phyloP scores from a whole-genome alignment of 2,797 vertebrate genomes.

The Pogoniulus pusillus region DNA sequence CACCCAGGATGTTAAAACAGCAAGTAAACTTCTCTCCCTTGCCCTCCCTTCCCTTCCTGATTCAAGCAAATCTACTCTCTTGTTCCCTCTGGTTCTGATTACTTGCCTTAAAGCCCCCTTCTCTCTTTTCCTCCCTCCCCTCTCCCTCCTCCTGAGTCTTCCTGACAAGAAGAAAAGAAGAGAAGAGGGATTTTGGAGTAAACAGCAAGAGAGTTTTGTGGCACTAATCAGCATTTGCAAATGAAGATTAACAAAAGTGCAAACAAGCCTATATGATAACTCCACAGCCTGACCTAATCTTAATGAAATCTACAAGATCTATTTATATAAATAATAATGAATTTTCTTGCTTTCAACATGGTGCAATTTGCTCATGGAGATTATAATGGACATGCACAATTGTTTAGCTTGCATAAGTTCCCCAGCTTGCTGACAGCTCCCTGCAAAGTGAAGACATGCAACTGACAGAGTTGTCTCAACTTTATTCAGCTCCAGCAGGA shows the following conservation, averaged over 20 bases:
- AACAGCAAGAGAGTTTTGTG: slow-evolving; percentile 48
- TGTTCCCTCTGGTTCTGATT: not conserved
- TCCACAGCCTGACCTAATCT: slow-evolving; percentile 66
- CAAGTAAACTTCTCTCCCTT: not conserved
- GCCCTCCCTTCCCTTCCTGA: not conserved
- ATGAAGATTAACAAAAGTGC: slow-evolving; percentile 72
- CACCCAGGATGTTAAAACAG: not conserved
- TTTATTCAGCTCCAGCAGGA: slow-evolving; percentile 43
- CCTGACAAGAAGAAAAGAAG: slow-evolving; percentile 33
- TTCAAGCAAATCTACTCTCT: slow-evolving; percentile 16
- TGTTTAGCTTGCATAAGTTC: slow-evolving; percentile 41
- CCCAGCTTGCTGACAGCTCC: slow-evolving; percentile 48
- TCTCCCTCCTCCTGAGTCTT: not conserved
- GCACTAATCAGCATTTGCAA: slow-evolving; percentile 67
- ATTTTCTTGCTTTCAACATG: slow-evolving; percentile 44
- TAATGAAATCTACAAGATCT: slow-evolving; percentile 77
- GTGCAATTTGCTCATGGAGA: slow-evolving; percentile 53
- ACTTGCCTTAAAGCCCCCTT: slow-evolving; percentile 35
- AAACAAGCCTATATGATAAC: slow-evolving; percentile 68
- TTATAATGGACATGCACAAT: slow-evolving; percentile 57
- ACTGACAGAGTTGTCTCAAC: slow-evolving; percentile 52
- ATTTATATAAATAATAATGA: slow-evolving; percentile 73
- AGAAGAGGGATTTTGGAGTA: slow-evolving; percentile 25
- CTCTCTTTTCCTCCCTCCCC: not conserved
- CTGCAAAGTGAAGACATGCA: slow-evolving; percentile 31